Conservation (phyloP, 2,113 vertebrate species). For the Eptesicus fuscus region DNA sequence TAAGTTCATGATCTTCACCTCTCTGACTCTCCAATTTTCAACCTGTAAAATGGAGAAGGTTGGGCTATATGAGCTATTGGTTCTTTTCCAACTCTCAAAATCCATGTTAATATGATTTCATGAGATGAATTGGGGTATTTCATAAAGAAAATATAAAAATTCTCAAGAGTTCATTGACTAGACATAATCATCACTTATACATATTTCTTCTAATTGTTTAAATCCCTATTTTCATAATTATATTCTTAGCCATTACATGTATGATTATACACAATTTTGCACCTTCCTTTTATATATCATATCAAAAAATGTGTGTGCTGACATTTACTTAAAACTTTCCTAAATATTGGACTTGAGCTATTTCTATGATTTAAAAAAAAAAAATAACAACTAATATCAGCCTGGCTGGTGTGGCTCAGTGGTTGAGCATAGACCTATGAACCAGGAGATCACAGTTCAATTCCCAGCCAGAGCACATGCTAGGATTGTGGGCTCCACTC, state of each 20-base stretch:
- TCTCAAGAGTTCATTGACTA: not conserved
- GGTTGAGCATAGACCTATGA: no score
- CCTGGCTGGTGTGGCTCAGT: no score
- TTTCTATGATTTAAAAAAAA: not conserved
- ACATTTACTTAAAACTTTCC: conserved; percentile 4
- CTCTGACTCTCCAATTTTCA: not conserved
- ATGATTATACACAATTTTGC: not conserved
- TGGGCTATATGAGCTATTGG: not conserved
- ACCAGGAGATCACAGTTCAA: no score
- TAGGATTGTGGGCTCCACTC: no score
- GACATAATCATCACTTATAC: not conserved
- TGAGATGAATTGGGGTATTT: not conserved
- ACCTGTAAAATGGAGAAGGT: not conserved
- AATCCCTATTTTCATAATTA: not conserved
- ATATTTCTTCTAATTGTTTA: not conserved
- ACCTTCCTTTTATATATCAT: not conserved
- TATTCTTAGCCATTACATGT: not conserved
- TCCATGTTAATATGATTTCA: not conserved
- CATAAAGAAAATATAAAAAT: not conserved
- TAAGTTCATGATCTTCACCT: not conserved
- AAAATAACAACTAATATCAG: no score
- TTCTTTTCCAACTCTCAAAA: not conserved
- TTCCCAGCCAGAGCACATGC: no score
- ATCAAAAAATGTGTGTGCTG: not conserved
- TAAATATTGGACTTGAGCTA: not conserved